These are phyloP conservation scores for Scaptomyza flava DNA, from an alignment of 2,888 invertebrate genomes.

Conservation along the genomic window DNA sequence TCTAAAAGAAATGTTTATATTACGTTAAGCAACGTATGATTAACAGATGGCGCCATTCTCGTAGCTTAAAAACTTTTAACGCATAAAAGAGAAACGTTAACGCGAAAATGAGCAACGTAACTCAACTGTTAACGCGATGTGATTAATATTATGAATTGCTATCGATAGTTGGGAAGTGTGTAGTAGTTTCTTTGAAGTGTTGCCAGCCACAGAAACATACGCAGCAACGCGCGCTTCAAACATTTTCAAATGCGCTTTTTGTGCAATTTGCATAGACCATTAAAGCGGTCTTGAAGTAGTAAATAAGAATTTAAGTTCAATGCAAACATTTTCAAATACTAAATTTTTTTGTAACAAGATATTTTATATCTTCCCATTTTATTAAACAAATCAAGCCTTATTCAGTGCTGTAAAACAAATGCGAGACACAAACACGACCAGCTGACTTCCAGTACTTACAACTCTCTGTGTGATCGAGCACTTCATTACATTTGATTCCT, in stretches of 20 bases:
- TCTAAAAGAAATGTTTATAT: slow-evolving; percentile 38
- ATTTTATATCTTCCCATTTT: neutral
- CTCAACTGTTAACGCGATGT: slow-evolving; percentile 4
- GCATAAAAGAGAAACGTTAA: slow-evolving; percentile 3
- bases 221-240: neutral
- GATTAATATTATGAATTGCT: neutral
- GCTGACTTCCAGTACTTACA: neutral
- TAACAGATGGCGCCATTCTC: slow-evolving; percentile 34
- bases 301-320: no score
- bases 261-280: neutral
- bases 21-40: slow-evolving; percentile 24
- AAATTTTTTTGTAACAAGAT: neutral
- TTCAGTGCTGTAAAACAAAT: neutral
- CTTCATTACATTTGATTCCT: neutral
- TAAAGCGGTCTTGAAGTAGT: no score
- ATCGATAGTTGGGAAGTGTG: neutral
- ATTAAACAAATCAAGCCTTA: neutral
- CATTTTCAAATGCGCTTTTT: neutral
- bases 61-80: neutral
- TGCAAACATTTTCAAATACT: neutral
- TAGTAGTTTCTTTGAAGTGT: neutral
- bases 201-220: neutral
- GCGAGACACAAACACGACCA: neutral
- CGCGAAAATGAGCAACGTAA: slow-evolving; percentile 6
- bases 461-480: neutral